These are phyloP conservation scores for Perognathus longimembris DNA, from an alignment of 2,113 vertebrate species.

Conservation along the genomic window DNA sequence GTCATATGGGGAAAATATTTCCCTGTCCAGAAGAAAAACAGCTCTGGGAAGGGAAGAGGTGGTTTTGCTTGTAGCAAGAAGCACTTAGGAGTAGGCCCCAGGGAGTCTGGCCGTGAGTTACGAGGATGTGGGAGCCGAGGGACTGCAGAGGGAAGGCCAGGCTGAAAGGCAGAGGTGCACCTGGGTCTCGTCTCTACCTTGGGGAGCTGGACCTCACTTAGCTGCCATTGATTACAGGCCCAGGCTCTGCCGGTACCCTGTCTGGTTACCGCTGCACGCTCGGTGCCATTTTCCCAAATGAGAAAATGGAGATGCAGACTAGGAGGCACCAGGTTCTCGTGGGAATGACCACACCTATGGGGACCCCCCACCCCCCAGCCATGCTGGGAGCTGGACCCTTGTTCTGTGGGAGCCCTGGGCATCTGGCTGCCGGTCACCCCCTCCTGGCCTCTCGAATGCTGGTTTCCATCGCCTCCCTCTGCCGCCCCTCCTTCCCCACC, in stretches of 20 bases:
- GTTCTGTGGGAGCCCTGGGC: not conserved
- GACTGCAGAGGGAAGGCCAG: not conserved
- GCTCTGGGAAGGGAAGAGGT: not conserved
- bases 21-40: conserved; percentile 18
- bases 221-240: no score
- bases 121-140: accelerated
- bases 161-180: accelerated
- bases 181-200: no score
- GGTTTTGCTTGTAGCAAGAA: not conserved
- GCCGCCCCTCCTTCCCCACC: not conserved
- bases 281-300: no score
- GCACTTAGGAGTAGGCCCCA: not conserved
- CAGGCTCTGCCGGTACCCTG: not conserved
- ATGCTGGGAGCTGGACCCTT: not conserved
- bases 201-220: no score
- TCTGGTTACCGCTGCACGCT: no score
- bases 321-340: not conserved
- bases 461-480: not conserved
- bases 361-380: not conserved
- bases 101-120: not conserved
- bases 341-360: not conserved
- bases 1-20: not conserved
- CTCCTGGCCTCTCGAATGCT: not conserved
- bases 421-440: not conserved
- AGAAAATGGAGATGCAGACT: not conserved